phyloP scores from a whole-genome alignment of 2,797 vertebrate genomes.

The Bufotes viridis region DNA sequence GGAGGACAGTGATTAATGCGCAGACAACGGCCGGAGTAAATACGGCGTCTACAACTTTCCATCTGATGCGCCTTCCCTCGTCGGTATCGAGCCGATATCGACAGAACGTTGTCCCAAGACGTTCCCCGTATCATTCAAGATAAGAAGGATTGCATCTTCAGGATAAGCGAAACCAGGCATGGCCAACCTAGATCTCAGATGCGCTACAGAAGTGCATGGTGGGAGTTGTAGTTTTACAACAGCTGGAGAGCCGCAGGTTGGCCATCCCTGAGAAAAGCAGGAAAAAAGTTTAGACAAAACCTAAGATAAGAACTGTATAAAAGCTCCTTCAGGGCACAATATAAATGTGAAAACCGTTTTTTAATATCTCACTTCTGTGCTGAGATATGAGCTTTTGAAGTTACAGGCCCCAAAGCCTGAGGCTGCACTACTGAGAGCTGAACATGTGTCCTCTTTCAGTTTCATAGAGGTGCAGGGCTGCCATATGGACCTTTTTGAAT shows the following conservation, averaged over 20 bases:
- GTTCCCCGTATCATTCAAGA: neutral
- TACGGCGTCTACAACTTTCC: conserved; percentile 17
- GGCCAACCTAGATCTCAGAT: no score
- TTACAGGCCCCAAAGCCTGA: neutral
- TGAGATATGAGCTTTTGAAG: neutral
- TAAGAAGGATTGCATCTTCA: neutral
- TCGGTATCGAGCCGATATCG: neutral
- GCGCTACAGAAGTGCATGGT: no score
- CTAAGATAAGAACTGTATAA: neutral
- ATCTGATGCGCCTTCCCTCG: conserved; percentile 9
- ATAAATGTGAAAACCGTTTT: neutral
- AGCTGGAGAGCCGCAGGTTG: no score
- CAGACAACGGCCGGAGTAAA: conserved; percentile 15
- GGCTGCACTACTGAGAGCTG: no score
- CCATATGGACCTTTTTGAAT: no score
- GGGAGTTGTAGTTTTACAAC: no score
- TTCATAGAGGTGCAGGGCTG: no score
- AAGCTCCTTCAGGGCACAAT: neutral
- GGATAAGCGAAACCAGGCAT: neutral
- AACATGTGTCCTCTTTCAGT: no score
- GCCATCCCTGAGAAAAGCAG: no score
- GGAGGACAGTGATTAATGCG: conserved; percentile 47
- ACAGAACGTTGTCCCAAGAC: neutral
- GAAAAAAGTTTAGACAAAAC: no score
- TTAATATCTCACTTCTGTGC: neutral